Base-by-base conservation (phyloP, 2,797 vertebrate species). In the Semotilus atromaculatus region DNA sequence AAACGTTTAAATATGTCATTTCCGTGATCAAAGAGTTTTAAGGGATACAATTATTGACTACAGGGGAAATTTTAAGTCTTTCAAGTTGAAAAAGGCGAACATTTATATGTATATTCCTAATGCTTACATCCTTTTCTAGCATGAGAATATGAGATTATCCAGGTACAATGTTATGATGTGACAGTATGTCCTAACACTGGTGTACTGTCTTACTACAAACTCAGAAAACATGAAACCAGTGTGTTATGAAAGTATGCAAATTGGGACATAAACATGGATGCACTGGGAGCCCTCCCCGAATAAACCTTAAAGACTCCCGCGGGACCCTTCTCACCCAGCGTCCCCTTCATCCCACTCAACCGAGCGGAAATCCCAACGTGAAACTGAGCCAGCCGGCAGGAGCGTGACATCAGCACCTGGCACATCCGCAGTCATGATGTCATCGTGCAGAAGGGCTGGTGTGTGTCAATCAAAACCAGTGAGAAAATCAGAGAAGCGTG, bases 331-430 rank as follows among this genome's bases (percentile, higher is more conserved):
- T 77, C 91, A 89, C 91, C 84, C 87, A 77, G 90, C 86, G 90
- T 55, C 90, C 93, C 45, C 92, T 91, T 90, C 90, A 89, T 92
- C 91, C 93, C 90, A 92, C 88, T 89, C 80, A 85, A 48, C 70
- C 14, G 92, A 91, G 86, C 91, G 92, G 91, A 94, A 94, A 95
- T 94, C 93, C 90, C 91, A 90, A 93, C 93, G 93, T 92, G 91
- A 93, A 94, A 94, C 93, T 90, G 92, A 91, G 93, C 93, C 91
- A 89, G 75, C 13, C 18, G 40, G 62, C 40, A n/a, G 29, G 82
- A 26, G 92, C 94, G 92, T 93, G 95, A 95, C 93, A 93, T 96
- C 92, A 94, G 93, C 91, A 92, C 90, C 93, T 94, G 92, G 91
- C 90, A 90, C 87, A 90, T 89, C 86, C 2, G 80, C 82, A 75